Conservation (phyloP, 2,888 invertebrate species). For the Didymodactylos carnosus region DNA sequence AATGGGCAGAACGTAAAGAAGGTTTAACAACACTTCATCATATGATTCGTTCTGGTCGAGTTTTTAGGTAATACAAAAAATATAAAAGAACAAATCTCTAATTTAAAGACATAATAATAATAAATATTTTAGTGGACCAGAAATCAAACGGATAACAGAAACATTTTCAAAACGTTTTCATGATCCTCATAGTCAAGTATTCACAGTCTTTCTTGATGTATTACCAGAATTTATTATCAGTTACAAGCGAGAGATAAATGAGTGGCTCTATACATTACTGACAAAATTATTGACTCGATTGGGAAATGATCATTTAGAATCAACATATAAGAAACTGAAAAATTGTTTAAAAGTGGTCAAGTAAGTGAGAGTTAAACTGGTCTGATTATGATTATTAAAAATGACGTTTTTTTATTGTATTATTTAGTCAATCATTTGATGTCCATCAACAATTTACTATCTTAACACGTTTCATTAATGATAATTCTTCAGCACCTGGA, state of each 20-base stretch:
- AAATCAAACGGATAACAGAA: slow-evolving; percentile 66
- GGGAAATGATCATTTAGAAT: slow-evolving; percentile 70
- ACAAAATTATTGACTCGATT: slow-evolving; percentile 71
- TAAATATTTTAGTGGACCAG: slow-evolving; percentile 37
- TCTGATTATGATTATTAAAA: slow-evolving; percentile 1
- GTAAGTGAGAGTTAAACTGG: too few relatives aligned
- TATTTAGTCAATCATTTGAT: slow-evolving; percentile 42
- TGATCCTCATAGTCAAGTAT: slow-evolving; percentile 65
- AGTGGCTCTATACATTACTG: slow-evolving; percentile 77
- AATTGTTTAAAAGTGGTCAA: background rate
- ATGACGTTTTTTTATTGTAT: background rate
- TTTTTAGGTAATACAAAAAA: slow-evolving; percentile 21
- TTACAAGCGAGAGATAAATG: slow-evolving; percentile 65
- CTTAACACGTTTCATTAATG: slow-evolving; percentile 55
- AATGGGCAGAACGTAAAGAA: slow-evolving; percentile 85
- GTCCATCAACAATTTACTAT: slow-evolving; percentile 43
- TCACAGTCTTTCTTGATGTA: slow-evolving; percentile 75
- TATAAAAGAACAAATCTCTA: slow-evolving; percentile 10
- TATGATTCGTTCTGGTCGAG: slow-evolving; percentile 42
- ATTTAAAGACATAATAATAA: too few relatives aligned
- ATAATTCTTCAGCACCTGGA: slow-evolving; percentile 77
- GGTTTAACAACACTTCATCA: slow-evolving; percentile 61
- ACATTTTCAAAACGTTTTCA: slow-evolving; percentile 82
- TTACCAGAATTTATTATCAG: slow-evolving; percentile 66
- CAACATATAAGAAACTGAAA: slow-evolving; percentile 27